Evolutionary conservation across 2,113 vertebrate species (phyloP), one percentile per base, ranked within the genome.

Genomic region (Platysternon megacephalum): DNA sequence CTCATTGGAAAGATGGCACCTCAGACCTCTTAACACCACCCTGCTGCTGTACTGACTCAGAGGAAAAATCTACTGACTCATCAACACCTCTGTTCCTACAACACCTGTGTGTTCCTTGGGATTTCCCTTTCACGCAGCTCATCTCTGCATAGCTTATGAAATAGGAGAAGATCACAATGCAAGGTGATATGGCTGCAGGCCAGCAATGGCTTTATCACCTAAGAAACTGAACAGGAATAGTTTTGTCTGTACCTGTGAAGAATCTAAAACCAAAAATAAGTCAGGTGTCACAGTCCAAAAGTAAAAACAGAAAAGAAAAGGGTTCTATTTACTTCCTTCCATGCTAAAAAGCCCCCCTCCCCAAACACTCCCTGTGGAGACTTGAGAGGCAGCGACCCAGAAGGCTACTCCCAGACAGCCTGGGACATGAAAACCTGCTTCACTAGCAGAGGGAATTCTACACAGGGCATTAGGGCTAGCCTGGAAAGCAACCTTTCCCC

Each of bases 321-420:
- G 55, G 11, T n/a, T 42, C 83, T 42, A 35, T 24, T 5, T 28
- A n/a, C 29, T 61, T 76, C 32, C 12, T 56, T 78, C 46, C 72
- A 16, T 58, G 42, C 13, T 84, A 83, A 13, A 89, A 42, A 9
- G 72, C 19, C 3, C 21, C 51, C 65, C n/a, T n/a, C n/a, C 55
- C 65, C 35, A 39, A 58, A n/a, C 55, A 68, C 35, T 68, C 58
- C 61, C 32, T 72, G 65, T 72, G 48, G 55, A n/a, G 42, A 22
- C n/a, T 78, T 89, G 13, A 51, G 81, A 79, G 12, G 17, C 2
- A 56, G 83, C 35, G 14, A 22, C 52, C 32, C 80, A 56, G 55
- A 52, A 53, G 26, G 2, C 11, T 0, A 0, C 0, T 78, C 39
- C 0, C 21, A 29, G 35, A 56, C 42, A 2, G 3, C 39, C 48